Evolutionary conservation across 2,113 vertebrate species (phyloP).

Genomic region (Sander vitreus): DNA sequence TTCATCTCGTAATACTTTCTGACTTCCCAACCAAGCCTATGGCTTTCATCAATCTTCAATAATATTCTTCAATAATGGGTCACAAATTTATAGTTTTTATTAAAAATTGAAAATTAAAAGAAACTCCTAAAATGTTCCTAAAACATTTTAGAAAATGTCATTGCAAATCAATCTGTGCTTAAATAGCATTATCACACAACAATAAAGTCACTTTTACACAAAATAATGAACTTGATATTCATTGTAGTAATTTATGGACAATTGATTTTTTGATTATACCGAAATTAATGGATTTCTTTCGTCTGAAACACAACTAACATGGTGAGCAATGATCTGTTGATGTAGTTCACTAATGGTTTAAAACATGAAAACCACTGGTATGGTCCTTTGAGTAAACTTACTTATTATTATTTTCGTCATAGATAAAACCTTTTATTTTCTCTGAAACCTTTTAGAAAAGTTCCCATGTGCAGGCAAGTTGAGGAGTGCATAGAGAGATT

Average conservation of each 20-base stretch:
- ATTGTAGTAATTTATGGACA: background rate
- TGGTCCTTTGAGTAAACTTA: background rate
- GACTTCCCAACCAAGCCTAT: background rate
- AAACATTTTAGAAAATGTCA: too few relatives aligned
- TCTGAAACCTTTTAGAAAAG: slow-evolving; percentile 5
- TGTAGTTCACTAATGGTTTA: background rate
- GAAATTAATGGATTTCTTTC: background rate
- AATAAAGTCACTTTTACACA: background rate
- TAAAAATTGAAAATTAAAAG: background rate
- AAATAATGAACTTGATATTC: background rate
- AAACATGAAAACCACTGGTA: background rate
- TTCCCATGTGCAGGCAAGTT: background rate
- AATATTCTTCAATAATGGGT: background rate
- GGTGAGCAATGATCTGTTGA: background rate
- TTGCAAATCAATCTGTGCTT: too few relatives aligned
- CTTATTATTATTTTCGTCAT: background rate
- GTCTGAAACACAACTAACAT: background rate
- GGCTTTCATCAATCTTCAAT: too few relatives aligned
- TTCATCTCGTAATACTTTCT: background rate
- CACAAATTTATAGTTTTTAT: background rate
- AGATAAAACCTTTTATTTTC: background rate
- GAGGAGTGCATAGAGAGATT: background rate
- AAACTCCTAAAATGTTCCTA: too few relatives aligned
- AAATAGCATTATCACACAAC: background rate
- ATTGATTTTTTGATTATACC: background rate